These are phyloP conservation scores for Uloborus diversus DNA, from an alignment of 1,140 invertebrate genomes.

Conservation along the genomic window DNA sequence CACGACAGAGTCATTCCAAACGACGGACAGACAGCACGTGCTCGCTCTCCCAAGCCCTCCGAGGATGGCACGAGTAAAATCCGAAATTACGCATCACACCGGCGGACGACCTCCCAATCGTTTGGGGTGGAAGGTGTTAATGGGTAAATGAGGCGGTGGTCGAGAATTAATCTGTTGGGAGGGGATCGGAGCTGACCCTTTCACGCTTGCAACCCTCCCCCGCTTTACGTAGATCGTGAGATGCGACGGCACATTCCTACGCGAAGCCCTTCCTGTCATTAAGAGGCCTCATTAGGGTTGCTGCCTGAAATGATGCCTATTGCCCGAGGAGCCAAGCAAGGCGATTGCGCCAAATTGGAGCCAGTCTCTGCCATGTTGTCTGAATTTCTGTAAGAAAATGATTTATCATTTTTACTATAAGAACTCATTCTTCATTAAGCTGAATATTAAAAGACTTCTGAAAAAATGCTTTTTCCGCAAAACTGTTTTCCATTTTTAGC, in stretches of 20 bases:
- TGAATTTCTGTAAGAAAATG: too few relatives aligned
- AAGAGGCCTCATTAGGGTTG: constrained; percentile 35
- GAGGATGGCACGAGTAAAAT: constrained; percentile 44
- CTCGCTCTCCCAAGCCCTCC: too few relatives aligned
- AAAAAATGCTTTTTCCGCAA: too few relatives aligned
- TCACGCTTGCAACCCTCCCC: constrained; percentile 5
- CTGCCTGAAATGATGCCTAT: not conserved
- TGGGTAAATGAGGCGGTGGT: constrained; percentile 45
- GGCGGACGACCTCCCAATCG: not conserved
- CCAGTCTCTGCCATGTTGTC: too few relatives aligned
- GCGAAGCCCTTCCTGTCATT: constrained; percentile 50
- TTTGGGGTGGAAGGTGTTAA: constrained; percentile 45
- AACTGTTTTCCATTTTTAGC: too few relatives aligned
- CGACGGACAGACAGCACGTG: too few relatives aligned
- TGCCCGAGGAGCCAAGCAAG: constrained; percentile 9
- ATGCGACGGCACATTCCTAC: not conserved
- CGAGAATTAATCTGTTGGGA: constrained; percentile 52
- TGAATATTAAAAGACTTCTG: too few relatives aligned
- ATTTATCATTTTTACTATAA: too few relatives aligned
- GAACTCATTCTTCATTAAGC: too few relatives aligned
- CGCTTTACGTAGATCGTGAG: not conserved
- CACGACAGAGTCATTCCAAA: too few relatives aligned
- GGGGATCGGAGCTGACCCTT: constrained; percentile 37
- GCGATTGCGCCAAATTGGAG: not conserved
- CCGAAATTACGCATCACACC: constrained; percentile 17